A percentile compares a stretch with the other conserved stretches of the same genome.
phyloP scores from a whole-genome alignment of 2,888 invertebrate genomes.

The Scaptomyza flava region DNA sequence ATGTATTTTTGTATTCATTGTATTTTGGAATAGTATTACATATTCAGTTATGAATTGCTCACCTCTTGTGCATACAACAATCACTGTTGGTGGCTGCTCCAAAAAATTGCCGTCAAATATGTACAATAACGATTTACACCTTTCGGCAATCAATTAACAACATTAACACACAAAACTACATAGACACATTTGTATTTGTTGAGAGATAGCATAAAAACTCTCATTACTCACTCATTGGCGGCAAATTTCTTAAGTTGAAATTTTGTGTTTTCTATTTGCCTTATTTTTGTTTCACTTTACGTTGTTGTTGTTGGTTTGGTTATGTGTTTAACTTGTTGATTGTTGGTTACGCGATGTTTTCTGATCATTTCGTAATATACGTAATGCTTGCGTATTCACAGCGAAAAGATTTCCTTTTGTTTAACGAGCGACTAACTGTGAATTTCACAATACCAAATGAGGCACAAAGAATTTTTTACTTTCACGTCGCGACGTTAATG shows the following conservation, averaged over 20 bases:
- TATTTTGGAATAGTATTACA: slow-evolving; percentile 29
- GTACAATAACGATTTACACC: slow-evolving; percentile 47
- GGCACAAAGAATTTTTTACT: slow-evolving; percentile 72
- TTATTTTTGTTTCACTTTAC: slow-evolving; percentile 19
- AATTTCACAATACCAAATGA: slow-evolving; percentile 60
- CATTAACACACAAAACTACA: slow-evolving; percentile 22
- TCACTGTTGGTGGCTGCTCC: slow-evolving; percentile 49
- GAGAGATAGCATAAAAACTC: slow-evolving; percentile 16
- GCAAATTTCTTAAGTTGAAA: slow-evolving; percentile 36
- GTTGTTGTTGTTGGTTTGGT: slow-evolving; percentile 21
- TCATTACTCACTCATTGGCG: slow-evolving; percentile 59
- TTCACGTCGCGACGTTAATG: slow-evolving; percentile 64
- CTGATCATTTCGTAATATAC: slow-evolving; percentile 65
- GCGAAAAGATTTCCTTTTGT: slow-evolving; percentile 53
- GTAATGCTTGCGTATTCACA: slow-evolving; percentile 20
- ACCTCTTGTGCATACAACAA: slow-evolving; percentile 45
- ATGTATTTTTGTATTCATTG: slow-evolving; percentile 8
- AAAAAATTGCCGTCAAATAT: slow-evolving; percentile 70
- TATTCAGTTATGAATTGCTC: slow-evolving; percentile 46
- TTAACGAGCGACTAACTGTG: slow-evolving; percentile 40
- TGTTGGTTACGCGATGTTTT: slow-evolving; percentile 48
- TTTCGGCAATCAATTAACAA: slow-evolving; percentile 74
- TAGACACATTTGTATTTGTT: background rate
- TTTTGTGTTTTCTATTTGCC: slow-evolving; percentile 55
- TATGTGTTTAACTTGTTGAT: slow-evolving; percentile 22